Conservation (phyloP, 2,888 invertebrate species). For the Plagodis dolabraria region DNA sequence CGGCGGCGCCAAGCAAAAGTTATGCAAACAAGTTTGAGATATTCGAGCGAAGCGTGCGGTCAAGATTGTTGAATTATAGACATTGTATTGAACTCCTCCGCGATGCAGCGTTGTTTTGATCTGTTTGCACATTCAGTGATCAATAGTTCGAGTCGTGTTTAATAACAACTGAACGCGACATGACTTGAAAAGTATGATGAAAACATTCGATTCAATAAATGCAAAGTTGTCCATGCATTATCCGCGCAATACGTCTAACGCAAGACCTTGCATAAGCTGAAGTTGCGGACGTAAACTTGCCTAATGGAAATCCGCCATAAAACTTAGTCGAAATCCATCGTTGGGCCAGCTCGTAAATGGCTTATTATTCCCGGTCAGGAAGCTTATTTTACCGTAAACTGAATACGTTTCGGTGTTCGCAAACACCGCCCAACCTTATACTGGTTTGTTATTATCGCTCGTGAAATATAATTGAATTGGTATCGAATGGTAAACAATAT, state of each 20-base stretch:
- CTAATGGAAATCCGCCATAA: constrained; percentile 41
- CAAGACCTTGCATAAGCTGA: constrained; percentile 17
- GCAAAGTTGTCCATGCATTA: constrained; percentile 3
- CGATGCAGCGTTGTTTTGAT: constrained; percentile 32
- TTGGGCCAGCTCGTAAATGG: constrained; percentile 34
- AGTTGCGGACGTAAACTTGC: constrained; percentile 28
- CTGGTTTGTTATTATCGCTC: constrained; percentile 21
- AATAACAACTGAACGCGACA: not conserved
- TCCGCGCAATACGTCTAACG: constrained; percentile 3
- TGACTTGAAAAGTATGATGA: constrained; percentile 13
- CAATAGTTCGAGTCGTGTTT: constrained; percentile 17
- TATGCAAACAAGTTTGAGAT: constrained; percentile 40
- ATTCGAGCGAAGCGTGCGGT: constrained; percentile 34
- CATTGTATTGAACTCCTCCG: constrained; percentile 29
- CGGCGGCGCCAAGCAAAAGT: constrained; percentile 31
- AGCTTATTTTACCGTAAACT: constrained; percentile 36
- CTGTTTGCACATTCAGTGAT: constrained; percentile 31
- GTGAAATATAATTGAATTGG: constrained; percentile 23
- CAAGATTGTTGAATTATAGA: constrained; percentile 37
- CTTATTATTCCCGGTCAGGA: constrained; percentile 33
- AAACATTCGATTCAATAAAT: not conserved
- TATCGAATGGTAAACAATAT: constrained; percentile 14
- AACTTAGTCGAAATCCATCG: constrained; percentile 39
- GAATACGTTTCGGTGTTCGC: constrained; percentile 27
- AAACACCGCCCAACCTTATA: constrained; percentile 18